Percentiles rank a stretch among this genome's conserved stretches.
Conservation (phyloP, 2,113 vertebrate genomes). For the Rhinogobius similis region DNA sequence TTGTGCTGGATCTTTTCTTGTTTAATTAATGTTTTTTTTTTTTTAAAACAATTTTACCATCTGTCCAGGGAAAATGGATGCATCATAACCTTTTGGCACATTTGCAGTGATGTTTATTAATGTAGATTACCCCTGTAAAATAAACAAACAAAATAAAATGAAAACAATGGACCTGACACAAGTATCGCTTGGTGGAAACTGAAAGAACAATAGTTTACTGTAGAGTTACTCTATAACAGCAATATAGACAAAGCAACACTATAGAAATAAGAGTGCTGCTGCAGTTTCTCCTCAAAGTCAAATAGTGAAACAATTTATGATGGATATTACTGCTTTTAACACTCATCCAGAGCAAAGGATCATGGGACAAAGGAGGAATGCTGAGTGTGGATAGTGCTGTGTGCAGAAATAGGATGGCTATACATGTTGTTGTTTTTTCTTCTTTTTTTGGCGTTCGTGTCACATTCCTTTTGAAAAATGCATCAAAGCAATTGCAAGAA, state of each 20-base stretch:
- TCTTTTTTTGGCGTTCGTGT: constrained; percentile 64
- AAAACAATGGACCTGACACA: too few relatives aligned
- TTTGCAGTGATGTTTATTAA: too few relatives aligned
- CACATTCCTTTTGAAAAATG: constrained; percentile 75
- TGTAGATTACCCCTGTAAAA: too few relatives aligned
- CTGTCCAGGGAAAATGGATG: too few relatives aligned
- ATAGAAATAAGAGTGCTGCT: neutral
- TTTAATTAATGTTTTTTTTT: too few relatives aligned
- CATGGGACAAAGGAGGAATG: constrained; percentile 50
- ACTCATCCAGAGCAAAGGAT: constrained; percentile 32
- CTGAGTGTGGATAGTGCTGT: constrained; percentile 43
- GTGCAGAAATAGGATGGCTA: constrained; percentile 56
- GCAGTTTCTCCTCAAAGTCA: constrained; percentile 15
- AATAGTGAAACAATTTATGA: constrained; percentile 20
- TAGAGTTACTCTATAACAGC: too few relatives aligned
- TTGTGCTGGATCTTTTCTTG: too few relatives aligned
- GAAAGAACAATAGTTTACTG: neutral
- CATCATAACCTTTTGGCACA: too few relatives aligned
- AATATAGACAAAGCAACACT: neutral
- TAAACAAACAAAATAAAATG: too few relatives aligned
- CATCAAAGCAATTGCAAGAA: constrained; percentile 71
- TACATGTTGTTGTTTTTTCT: constrained; percentile 17
- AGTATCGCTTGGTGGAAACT: too few relatives aligned
- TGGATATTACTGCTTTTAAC: constrained; percentile 41
- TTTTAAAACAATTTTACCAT: too few relatives aligned